A percentile compares a stretch with the other conserved stretches of the same genome.
phyloP scores from a whole-genome alignment of 2,888 invertebrate genomes.

The Rhagium mordax region DNA sequence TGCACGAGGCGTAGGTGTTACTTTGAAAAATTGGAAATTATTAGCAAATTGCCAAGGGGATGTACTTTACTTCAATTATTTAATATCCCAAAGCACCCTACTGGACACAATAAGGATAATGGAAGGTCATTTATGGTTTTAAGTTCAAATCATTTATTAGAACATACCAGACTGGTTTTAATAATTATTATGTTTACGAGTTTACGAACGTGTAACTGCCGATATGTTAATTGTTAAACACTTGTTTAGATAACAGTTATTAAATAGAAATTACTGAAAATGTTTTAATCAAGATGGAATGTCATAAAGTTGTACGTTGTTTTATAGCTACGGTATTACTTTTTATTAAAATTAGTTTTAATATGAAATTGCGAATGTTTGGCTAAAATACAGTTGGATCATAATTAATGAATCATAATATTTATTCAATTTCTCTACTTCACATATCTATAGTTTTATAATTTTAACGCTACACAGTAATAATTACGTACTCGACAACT shows the following conservation, averaged over 20 bases:
- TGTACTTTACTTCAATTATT: conserved; percentile 47
- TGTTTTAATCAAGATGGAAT: no score
- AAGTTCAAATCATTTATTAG: conserved; percentile 20
- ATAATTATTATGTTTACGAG: background rate
- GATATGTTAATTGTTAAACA: no score
- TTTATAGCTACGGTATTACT: no score
- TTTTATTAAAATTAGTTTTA: no score
- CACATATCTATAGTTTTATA: no score
- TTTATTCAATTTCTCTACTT: no score
- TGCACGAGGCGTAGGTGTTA: conserved; percentile 40
- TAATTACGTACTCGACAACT: no score
- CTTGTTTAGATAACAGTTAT: no score
- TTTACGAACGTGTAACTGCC: background rate
- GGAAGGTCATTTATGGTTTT: conserved; percentile 27
- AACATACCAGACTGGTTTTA: background rate
- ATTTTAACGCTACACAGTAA: no score
- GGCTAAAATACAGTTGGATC: background rate
- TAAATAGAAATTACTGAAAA: no score
- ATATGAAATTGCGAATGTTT: background rate
- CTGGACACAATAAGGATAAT: conserved; percentile 37
- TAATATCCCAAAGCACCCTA: conserved; percentile 34
- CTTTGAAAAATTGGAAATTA: conserved; percentile 55
- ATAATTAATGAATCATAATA: background rate
- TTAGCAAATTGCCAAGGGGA: conserved; percentile 49
- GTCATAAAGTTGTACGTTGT: no score